Percentiles rank a stretch among this genome's conserved stretches.
Conservation (phyloP, 53 echinoderm and acorn worm species). For the Pentamera pediparva region DNA sequence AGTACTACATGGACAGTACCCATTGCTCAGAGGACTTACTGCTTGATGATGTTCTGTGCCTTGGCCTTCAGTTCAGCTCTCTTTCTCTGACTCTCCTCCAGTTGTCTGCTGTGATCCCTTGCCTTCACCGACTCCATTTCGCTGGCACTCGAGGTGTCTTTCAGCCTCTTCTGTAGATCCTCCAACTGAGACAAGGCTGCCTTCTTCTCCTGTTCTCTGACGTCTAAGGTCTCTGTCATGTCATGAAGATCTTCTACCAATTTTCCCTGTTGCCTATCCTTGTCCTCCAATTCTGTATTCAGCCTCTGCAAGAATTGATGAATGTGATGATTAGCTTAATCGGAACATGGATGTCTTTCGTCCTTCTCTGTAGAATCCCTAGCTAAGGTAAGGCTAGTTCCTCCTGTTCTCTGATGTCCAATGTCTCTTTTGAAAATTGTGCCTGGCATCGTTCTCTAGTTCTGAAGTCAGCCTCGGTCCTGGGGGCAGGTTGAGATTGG, state of each 20-base stretch:
- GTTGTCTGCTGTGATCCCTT: slow-evolving; percentile 47
- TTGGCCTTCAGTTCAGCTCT: slow-evolving; percentile 66
- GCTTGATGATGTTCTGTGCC: slow-evolving; percentile 67
- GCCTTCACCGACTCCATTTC: slow-evolving; percentile 43
- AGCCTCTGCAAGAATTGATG: slow-evolving; percentile 47
- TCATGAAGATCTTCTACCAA: slow-evolving; percentile 59
- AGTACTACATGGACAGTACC: too few relatives aligned
- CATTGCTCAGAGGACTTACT: too few relatives aligned
- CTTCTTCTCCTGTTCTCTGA: slow-evolving; percentile 61
- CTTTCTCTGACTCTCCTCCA: slow-evolving; percentile 59
- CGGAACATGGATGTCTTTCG: too few relatives aligned
- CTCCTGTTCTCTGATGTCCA: too few relatives aligned
- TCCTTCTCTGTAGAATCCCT: too few relatives aligned
- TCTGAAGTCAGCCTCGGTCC: too few relatives aligned
- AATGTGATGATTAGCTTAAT: too few relatives aligned
- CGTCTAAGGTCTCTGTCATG: slow-evolving; percentile 50
- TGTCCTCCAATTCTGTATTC: slow-evolving; percentile 68
- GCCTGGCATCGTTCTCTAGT: too few relatives aligned
- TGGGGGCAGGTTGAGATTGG: too few relatives aligned
- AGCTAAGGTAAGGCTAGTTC: too few relatives aligned
- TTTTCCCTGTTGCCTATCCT: slow-evolving; percentile 62
- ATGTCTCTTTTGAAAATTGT: too few relatives aligned
- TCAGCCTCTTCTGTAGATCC: slow-evolving; percentile 59
- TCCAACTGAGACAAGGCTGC: slow-evolving; percentile 54
- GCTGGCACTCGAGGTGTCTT: slow-evolving; percentile 47